Evolutionary conservation across 2,888 invertebrate species (phyloP), one percentile per base, ranked within the genome.

Genomic region (Sisyra nigra): DNA sequence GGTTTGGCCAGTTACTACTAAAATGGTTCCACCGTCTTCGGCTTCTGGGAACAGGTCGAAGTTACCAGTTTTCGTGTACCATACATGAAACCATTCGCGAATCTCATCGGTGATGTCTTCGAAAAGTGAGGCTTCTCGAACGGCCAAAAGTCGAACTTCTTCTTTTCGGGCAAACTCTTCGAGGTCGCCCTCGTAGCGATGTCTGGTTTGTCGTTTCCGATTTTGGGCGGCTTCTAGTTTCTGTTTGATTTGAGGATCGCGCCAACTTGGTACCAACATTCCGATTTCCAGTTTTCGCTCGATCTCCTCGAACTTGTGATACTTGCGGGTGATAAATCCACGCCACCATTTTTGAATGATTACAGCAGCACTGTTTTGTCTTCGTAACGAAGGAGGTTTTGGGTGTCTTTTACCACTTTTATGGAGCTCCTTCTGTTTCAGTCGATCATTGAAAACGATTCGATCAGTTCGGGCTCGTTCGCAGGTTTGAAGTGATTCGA

Each of bases 91-190:
- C 85, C 85, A 86, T 53, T 75, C 72, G 45, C 80, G 67, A 44
- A 87, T 73, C 64, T 86, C 83, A 48, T 74, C 77, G 32, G 76
- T 72, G 56, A 85, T 80, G 51, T 80, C 78, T 54, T 86, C 85
- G 7, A 37, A 11, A 17, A 37, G 17, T 37, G 37, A 18, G 2
- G 18, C 3, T 19, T 17, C 19, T 2, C 37, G 6, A 15, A 11
- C n/a, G n/a, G 17, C 19, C 1, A 37, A 2, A 18, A 37, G 8
- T 11, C 19, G 11, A 3, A 17, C 17, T 37, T 37, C 37, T 18
- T 37, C 37, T 37, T 3, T 37, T 19, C 18, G 18, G 17, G 37
- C 17, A 37, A 37, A 37, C 10, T 17, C 11, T 18, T 37, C 11
- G 1, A 37, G 6, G 4, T 37, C 19, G 8, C 19, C 17, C 3